Evolutionary conservation across 2,113 vertebrate species (phyloP).

Genomic region (Oceanites oceanicus): DNA sequence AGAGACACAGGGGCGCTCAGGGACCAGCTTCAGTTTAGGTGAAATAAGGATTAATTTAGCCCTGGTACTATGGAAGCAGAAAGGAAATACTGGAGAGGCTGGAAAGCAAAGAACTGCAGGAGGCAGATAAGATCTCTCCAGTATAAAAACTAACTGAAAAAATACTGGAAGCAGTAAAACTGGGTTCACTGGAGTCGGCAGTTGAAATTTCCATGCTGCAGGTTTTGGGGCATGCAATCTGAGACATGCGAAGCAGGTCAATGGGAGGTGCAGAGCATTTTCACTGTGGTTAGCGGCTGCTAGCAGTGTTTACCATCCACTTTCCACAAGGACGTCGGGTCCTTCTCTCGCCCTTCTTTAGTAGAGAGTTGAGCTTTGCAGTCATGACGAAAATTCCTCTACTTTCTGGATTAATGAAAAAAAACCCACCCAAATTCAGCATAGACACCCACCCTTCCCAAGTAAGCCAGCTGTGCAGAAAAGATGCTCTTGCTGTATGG

Average conservation of each 20-base stretch:
- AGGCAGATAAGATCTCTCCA: not conserved
- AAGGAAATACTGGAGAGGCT: not conserved
- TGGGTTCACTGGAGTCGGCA: not conserved
- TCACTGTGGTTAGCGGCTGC: not conserved
- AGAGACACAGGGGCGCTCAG: not conserved
- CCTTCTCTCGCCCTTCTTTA: not conserved
- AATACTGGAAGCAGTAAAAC: not conserved
- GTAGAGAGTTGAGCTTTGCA: not conserved
- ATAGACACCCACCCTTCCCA: not conserved
- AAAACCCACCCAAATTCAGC: accelerated
- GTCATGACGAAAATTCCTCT: not conserved
- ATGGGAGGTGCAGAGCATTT: accelerated
- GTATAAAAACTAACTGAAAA: not conserved
- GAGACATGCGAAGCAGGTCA: not conserved
- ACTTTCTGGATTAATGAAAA: not conserved
- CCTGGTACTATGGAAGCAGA: not conserved
- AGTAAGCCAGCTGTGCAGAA: not conserved
- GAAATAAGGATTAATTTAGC: not conserved
- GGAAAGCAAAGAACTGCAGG: not conserved
- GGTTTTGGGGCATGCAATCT: not conserved
- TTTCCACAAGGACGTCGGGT: accelerated
- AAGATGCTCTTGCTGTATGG: accelerated
- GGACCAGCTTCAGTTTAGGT: not conserved
- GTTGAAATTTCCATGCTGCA: not conserved
- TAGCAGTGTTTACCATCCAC: not conserved